Base-by-base conservation (phyloP, 2,888 invertebrate species). In the Lottia gigantea region DNA sequence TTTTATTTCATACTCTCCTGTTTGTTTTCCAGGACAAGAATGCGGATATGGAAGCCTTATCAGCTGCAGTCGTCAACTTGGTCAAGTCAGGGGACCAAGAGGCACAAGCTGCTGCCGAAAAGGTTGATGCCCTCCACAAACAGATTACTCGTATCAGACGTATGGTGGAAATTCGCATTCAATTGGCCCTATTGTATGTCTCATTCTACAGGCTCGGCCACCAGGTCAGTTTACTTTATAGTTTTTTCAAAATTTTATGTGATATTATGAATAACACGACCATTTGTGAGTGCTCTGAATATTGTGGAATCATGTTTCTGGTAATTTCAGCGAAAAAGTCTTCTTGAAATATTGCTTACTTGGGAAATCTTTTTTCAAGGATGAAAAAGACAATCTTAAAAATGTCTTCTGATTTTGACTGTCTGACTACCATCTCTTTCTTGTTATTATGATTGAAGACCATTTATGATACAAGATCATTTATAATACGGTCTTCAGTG, bases 181-280 rank as follows among this genome's bases (percentile, higher is more conserved):
- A 92, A 74, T 89, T 94, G 23, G 91, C 92, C 19, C 91, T 91
- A 62, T 87, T 92, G 75, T 93, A 94, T 82, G 92, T 93, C 62
- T 92, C 93, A 78, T 94, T 94, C 89, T 93, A 93, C 80, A 91
- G 92, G 82, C 91, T 92, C 75, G 92, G 93, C 25, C 91, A 92
- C 72, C 91, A 92, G 84, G 89, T 89, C 76, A 74, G 77, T 71
- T 40, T 62, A 14, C 6, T 2, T 31, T 2, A 6, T 31, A 6
- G 31, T 31, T 31, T 31, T 31, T 31, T 2, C 2, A 2, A 31
- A 6, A 6, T 31, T 31, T 3, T 31, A 3, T 31, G 31, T 31
- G 2, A 6, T 31, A 3, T 31, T 31, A 31, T 31, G 31, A n/a
- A n/a, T n/a, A n/a, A n/a, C n/a, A n/a, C n/a, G n/a, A n/a, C n/a